phyloP scores from a whole-genome alignment of 2,113 vertebrate species.

The Cromileptes altivelis region DNA sequence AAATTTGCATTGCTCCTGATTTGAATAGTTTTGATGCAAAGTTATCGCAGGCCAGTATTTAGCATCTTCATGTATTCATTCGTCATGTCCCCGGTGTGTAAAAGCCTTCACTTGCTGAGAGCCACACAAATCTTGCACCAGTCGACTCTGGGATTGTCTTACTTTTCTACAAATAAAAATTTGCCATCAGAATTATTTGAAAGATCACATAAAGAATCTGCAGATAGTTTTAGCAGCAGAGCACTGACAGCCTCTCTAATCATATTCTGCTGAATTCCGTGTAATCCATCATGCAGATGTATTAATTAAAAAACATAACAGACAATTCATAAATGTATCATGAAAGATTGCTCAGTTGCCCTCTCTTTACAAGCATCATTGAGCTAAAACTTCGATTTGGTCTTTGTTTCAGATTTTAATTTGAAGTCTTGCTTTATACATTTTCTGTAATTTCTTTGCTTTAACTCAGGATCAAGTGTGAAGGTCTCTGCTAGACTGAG shows the following conservation, averaged over 20 bases:
- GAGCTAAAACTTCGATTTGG: slow-evolving; percentile 20
- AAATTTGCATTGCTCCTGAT: too few relatives aligned
- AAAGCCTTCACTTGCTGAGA: neutral
- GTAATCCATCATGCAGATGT: neutral
- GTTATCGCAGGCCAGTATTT: too few relatives aligned
- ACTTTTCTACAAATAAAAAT: neutral
- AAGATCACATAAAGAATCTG: neutral
- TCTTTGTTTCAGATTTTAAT: slow-evolving; percentile 25
- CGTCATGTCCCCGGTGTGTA: too few relatives aligned
- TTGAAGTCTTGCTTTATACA: slow-evolving; percentile 2
- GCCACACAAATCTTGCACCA: neutral
- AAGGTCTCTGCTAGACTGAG: neutral
- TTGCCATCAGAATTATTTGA: neutral
- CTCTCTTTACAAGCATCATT: slow-evolving; percentile 8
- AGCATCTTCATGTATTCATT: too few relatives aligned
- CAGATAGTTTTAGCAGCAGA: neutral
- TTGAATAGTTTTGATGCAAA: too few relatives aligned
- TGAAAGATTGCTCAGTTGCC: neutral
- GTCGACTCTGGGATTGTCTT: neutral
- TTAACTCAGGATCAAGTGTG: slow-evolving; percentile 8
- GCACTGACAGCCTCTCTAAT: slow-evolving; percentile 2
- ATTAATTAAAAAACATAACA: neutral
- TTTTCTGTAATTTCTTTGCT: slow-evolving; percentile 36
- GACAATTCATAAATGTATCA: slow-evolving; percentile 21
- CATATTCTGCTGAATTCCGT: neutral